Evolutionary conservation across 1,140 invertebrate species (phyloP).

Genomic region (Calliphora vicina): DNA sequence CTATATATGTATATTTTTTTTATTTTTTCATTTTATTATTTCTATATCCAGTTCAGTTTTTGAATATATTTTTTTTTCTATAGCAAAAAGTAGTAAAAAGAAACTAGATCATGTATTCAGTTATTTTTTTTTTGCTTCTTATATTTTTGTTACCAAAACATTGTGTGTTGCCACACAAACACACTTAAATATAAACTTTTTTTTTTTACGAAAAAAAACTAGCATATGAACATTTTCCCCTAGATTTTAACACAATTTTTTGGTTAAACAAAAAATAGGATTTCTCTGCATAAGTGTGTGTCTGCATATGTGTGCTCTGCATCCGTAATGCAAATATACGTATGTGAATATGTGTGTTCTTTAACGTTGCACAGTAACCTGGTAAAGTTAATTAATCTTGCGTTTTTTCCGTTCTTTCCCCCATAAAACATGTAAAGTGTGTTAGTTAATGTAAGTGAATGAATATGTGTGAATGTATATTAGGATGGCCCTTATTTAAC

Average conservation of each 20-base stretch:
- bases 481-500: too few species aligned
- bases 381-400: slow-evolving; percentile 33
- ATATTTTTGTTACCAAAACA: slow-evolving; percentile 7
- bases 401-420: neutral
- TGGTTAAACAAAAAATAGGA: neutral
- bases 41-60: neutral
- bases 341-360: neutral
- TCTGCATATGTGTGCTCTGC: neutral
- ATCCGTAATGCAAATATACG: neutral
- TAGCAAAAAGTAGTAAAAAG: neutral
- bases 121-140: neutral
- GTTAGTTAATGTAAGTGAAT: neutral
- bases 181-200: neutral
- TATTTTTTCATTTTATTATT: neutral
- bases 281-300: neutral
- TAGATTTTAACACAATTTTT: slow-evolving; percentile 13
- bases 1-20: neutral
- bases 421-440: slow-evolving; percentile 11
- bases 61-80: neutral
- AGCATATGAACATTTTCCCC: neutral
- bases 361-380: neutral
- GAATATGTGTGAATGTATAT: neutral
- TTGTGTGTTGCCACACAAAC: neutral
- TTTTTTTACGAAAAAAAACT: neutral
- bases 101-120: slow-evolving; percentile 12